A percentile compares a stretch with the other conserved stretches of the same genome.
Conservation (phyloP, 2,113 vertebrate genomes). For the Nycticryphes semicollaris region DNA sequence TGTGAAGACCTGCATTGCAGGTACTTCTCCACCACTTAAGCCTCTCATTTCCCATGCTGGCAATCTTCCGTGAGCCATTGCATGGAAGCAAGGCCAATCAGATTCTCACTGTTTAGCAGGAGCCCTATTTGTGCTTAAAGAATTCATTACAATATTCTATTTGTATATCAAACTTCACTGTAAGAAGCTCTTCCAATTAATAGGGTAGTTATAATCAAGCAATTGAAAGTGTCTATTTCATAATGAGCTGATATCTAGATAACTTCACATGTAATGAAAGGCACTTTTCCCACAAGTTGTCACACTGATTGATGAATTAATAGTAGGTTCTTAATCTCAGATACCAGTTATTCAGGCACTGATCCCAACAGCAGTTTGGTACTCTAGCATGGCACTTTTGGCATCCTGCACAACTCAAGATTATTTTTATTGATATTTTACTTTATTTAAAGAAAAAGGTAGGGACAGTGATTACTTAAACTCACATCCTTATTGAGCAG, state of each 20-base stretch:
- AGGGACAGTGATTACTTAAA: neutral
- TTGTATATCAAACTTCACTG: neutral
- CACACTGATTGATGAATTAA: neutral
- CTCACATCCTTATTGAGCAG: rapidly evolving
- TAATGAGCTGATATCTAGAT: neutral
- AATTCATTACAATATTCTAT: neutral
- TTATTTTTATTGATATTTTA: neutral
- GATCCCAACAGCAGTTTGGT: neutral
- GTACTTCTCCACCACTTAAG: neutral
- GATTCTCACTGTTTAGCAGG: neutral
- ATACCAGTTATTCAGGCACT: neutral
- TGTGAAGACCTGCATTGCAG: neutral
- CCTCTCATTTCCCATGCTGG: rapidly evolving
- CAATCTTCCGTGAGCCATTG: neutral
- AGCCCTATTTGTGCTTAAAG: neutral
- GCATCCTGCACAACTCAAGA: neutral
- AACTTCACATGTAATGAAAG: neutral
- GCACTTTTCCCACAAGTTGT: neutral
- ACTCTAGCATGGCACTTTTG: neutral
- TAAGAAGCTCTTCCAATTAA: neutral
- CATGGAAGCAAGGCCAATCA: neutral
- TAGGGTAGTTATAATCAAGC: neutral
- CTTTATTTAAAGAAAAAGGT: neutral
- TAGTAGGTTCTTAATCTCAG: neutral
- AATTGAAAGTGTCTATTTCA: neutral